Evolutionary conservation across 1,140 invertebrate species (phyloP), one percentile per base, ranked within the genome.

Genomic region (Danaus plexippus): DNA sequence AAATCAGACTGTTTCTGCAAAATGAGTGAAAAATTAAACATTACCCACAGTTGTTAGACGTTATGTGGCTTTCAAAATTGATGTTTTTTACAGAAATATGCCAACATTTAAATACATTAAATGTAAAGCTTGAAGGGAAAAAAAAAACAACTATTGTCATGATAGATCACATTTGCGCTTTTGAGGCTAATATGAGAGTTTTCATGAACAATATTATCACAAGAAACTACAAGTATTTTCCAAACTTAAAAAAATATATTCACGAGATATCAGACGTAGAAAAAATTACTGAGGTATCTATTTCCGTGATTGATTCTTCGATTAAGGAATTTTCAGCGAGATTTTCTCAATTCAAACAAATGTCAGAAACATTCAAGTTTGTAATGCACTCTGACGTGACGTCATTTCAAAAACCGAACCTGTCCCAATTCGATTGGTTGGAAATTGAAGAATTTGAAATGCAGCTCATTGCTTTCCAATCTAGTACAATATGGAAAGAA

Each of bases 1-100:
- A 80, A 74, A 69, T 74, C 52, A 71, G 61, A 61, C 52, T 69
- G 15, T 70, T 76, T 71, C 44, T 75, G 46, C 65, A 63, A 58
- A 70, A 75, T 69, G 59, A 75, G 61, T 56, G 63, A 59, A 61
- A 66, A 59, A 61, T 65, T 65, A 52, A 61, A 65, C 59, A 65
- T 58, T 61, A 58, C 56, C 49, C 55, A 56, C 59, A 69, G 56
- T 62, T 71, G 7, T 59, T 73, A 60, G 64, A 63, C 52, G 63
- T 60, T 22, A 22, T 66, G 64, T 73, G 63, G 63, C 63, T 66
- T 66, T 65, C 63, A 66, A 65, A 66, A 65, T 67, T 69, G 59
- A 62, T 64, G 59, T 66, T 71, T 63, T 69, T 63, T 71, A 67
- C 32, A 41, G 53, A 55, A 32, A 47, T 70, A 56, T 59, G 44